These are phyloP conservation scores for Drusus annulatus DNA, from an alignment of 1,140 invertebrate genomes.

Conservation along the genomic window DNA sequence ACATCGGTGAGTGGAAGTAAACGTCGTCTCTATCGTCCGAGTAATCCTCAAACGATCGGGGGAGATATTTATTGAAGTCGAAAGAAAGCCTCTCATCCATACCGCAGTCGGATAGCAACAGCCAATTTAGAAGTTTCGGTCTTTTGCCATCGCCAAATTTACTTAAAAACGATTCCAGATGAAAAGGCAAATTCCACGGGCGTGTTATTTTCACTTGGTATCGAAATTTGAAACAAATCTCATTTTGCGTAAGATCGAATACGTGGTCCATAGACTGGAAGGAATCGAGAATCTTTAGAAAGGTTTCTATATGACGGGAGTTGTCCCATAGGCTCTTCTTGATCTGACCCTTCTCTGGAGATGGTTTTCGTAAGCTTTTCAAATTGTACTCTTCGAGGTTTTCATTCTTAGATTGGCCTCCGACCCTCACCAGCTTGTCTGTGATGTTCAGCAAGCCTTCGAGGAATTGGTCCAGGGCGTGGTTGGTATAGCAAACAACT, in stretches of 20 bases:
- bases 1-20: neutral
- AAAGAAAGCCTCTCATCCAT: constrained; percentile 2
- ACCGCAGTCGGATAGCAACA: constrained; percentile 50
- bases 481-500: constrained; percentile 89
- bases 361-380: constrained; percentile 54
- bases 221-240: neutral
- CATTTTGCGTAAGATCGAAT: constrained; percentile 2
- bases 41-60: neutral
- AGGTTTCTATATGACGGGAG: neutral
- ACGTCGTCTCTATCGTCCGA: neutral
- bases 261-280: constrained; percentile 15
- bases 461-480: constrained; percentile 92
- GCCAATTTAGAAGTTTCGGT: constrained; percentile 40
- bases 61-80: neutral
- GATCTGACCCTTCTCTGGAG: neutral
- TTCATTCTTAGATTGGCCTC: constrained; percentile 79
- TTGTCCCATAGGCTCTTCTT: neutral
- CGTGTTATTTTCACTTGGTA: neutral
- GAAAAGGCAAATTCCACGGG: neutral
- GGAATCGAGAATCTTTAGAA: neutral
- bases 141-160: neutral
- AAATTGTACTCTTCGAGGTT: constrained; percentile 71
- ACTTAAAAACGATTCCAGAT: constrained; percentile 19
- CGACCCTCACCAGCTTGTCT: constrained; percentile 78
- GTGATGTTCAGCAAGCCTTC: constrained; percentile 77